A percentile compares a stretch with the other conserved stretches of the same genome.
Evolutionary conservation across 2,888 invertebrate species (phyloP).

Genomic region (Empis livida): DNA sequence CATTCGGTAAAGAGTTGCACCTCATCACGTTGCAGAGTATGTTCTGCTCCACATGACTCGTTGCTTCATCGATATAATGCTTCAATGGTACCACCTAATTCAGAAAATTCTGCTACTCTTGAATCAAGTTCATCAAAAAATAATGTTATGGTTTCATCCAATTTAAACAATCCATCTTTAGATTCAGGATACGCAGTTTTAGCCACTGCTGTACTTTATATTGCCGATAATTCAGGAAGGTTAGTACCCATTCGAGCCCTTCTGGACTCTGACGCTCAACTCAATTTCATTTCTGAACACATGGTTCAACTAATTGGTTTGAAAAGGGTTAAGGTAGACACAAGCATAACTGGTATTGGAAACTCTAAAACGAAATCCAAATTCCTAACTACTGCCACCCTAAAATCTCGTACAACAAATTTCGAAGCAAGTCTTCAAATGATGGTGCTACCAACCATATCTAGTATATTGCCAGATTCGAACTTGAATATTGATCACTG

Average conservation of each 20-base stretch:
- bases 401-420: background rate
- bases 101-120: background rate
- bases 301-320: background rate
- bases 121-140: background rate
- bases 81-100: background rate
- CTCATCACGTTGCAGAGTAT: conserved; percentile 2
- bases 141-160: background rate
- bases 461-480: background rate
- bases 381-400: background rate
- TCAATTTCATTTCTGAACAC: background rate
- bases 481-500: background rate
- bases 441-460: background rate
- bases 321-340: background rate
- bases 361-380: background rate
- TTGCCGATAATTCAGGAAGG: background rate
- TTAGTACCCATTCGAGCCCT: background rate
- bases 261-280: background rate
- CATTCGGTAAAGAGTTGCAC: conserved; percentile 2
- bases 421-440: background rate
- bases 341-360: background rate
- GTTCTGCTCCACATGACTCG: conserved; percentile 3
- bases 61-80: conserved; percentile 2
- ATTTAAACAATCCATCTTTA: background rate
- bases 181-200: background rate
- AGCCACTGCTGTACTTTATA: background rate